Evolutionary conservation across 2,113 vertebrate species (phyloP).

Genomic region (Notothenia coriiceps): DNA sequence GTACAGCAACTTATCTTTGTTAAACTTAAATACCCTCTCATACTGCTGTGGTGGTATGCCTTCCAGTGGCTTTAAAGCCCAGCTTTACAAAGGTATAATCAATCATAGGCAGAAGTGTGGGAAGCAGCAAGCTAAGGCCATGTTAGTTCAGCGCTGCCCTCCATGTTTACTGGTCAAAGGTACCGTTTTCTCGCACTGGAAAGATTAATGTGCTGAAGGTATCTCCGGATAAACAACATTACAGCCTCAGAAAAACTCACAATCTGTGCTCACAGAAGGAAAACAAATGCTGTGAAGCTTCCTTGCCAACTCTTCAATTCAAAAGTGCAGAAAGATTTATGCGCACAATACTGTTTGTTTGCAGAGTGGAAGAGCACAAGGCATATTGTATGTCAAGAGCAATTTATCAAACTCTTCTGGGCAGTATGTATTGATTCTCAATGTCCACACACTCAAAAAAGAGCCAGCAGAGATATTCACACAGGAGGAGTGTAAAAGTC

Average conservation of each 20-base stretch:
- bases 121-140: conserved; percentile 54
- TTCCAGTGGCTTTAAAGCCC: conserved; percentile 18
- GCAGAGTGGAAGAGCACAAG: conserved; percentile 58
- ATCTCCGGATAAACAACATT: conserved; percentile 67
- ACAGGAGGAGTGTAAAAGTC: conserved; percentile 14
- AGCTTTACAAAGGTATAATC: conserved; percentile 58
- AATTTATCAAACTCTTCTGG: conserved; percentile 72
- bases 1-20: background rate
- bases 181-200: conserved; percentile 33
- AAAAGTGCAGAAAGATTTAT: conserved; percentile 71
- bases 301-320: conserved; percentile 56
- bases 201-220: conserved; percentile 71
- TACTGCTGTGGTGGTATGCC: background rate
- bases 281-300: conserved; percentile 65
- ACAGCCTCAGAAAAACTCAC: conserved; percentile 46
- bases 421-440: conserved; percentile 67
- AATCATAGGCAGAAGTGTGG: conserved; percentile 53
- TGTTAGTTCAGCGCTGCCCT: conserved; percentile 58
- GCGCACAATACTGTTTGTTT: conserved; percentile 76
- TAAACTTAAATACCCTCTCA: background rate
- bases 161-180: conserved; percentile 70
- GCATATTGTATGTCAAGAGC: conserved; percentile 65
- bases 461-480: conserved; percentile 34
- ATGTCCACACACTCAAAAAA: conserved; percentile 36
- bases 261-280: conserved; percentile 32